These are phyloP conservation scores for Sphaerophoria taeniata DNA, from an alignment of 2,888 invertebrate genomes.

Conservation along the genomic window DNA sequence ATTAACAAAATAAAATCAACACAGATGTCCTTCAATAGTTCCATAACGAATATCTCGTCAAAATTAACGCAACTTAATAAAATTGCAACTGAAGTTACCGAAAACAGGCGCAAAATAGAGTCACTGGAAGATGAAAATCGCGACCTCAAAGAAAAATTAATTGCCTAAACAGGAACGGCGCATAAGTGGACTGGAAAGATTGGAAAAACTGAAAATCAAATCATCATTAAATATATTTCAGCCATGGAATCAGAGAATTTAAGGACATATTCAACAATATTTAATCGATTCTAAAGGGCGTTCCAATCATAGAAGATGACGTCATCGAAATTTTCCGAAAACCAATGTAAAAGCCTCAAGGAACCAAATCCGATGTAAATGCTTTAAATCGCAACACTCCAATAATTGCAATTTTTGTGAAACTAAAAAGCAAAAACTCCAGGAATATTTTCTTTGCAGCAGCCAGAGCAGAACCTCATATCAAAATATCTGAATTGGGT, in stretches of 20 bases:
- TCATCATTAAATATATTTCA: slow-evolving; percentile 5
- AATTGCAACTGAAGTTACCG: no score
- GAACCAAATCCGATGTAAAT: slow-evolving; percentile 2
- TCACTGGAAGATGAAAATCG: slow-evolving; percentile 12
- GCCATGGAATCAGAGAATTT: background rate
- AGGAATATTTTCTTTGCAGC: slow-evolving; percentile 15
- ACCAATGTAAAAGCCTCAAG: slow-evolving; percentile 12
- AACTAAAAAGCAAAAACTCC: slow-evolving; percentile 1
- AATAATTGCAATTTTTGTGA: slow-evolving; percentile 25
- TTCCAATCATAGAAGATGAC: background rate
- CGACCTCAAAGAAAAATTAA: slow-evolving; percentile 5
- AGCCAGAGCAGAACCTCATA: slow-evolving; percentile 3
- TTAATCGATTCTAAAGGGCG: slow-evolving; percentile 6
- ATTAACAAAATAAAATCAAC: no score
- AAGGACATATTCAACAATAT: slow-evolving; percentile 4
- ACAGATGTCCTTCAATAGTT: no score
- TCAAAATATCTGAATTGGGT: slow-evolving; percentile 4
- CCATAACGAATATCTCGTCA: no score
- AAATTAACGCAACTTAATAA: no score
- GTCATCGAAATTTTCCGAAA: no score
- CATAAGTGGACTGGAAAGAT: slow-evolving; percentile 11
- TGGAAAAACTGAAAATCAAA: slow-evolving; percentile 12
- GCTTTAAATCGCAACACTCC: background rate
- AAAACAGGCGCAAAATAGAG: no score
- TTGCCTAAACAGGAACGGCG: background rate